Base-by-base conservation (phyloP, 35 echinoderm and acorn worm species). In the Ptychodera flava region DNA sequence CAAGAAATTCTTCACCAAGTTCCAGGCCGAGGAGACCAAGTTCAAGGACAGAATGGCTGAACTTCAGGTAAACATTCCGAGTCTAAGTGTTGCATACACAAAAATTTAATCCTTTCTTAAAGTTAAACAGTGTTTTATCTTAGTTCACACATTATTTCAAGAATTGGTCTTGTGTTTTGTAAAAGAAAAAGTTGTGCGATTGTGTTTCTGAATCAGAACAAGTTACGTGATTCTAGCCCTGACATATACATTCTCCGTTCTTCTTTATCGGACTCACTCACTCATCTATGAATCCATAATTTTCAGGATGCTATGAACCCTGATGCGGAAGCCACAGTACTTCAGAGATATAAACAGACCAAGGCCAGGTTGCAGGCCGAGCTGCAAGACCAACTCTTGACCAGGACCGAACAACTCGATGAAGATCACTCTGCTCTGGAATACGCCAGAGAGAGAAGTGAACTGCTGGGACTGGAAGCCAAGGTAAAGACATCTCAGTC, bases 221-320 rank as follows among this genome's bases (percentile, higher is more conserved):
- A n/a, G n/a, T n/a, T n/a, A n/a, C n/a, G n/a, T n/a, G n/a, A n/a
- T n/a, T n/a, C n/a, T n/a, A n/a, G n/a, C n/a, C n/a, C n/a, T n/a
- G n/a, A n/a, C n/a, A n/a, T n/a, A n/a, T n/a, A n/a, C n/a, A n/a
- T n/a, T n/a, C n/a, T n/a, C n/a, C n/a, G n/a, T n/a, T n/a, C n/a
- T n/a, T n/a, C n/a, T n/a, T n/a, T n/a, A n/a, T n/a, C n/a, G n/a
- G n/a, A n/a, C n/a, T n/a, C n/a, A n/a, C n/a, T n/a, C n/a, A n/a
- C n/a, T n/a, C n/a, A n/a, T n/a, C n/a, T n/a, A n/a, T n/a, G n/a
- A n/a, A n/a, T n/a, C n/a, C n/a, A n/a, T n/a, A n/a, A n/a, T n/a
- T 83, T 75, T 0, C 53, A 97, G 94, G 94, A 93, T 90, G 94
- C 95, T 10, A 81, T 97, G 86, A 97, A 97, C 87, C 95, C 95